These are phyloP conservation scores for Sthenelais limicola DNA, from an alignment of 2,888 invertebrate genomes.

Conservation along the genomic window DNA sequence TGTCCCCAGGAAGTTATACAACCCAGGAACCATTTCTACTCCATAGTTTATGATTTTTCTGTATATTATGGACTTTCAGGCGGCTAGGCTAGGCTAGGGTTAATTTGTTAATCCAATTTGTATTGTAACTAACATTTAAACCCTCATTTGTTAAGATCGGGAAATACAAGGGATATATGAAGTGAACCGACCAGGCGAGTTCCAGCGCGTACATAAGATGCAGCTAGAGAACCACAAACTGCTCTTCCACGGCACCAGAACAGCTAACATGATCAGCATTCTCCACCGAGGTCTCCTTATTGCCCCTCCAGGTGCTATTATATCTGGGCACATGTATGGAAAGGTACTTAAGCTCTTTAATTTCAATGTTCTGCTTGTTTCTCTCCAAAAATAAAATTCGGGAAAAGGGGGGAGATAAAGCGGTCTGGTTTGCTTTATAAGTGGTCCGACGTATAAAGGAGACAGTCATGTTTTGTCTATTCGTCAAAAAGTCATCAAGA, in stretches of 20 bases:
- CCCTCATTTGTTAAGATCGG: too few species aligned
- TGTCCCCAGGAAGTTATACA: too few species aligned
- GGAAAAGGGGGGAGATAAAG: not conserved
- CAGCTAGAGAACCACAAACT: slow-evolving; percentile 64
- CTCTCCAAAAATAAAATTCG: not conserved
- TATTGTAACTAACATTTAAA: too few species aligned
- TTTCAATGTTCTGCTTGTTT: not conserved
- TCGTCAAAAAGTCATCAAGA: too few species aligned
- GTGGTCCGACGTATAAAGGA: too few species aligned
- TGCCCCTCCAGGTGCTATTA: slow-evolving; percentile 72
- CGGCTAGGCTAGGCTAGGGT: too few species aligned
- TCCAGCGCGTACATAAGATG: slow-evolving; percentile 55
- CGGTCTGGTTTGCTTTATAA: not conserved
- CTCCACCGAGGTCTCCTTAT: slow-evolving; percentile 73
- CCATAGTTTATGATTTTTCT: too few species aligned
- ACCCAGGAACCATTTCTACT: too few species aligned
- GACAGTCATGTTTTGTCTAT: too few species aligned
- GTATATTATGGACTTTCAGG: too few species aligned
- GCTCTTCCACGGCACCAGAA: slow-evolving; percentile 75
- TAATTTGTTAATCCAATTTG: too few species aligned
- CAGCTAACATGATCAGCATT: slow-evolving; percentile 74
- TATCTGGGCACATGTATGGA: slow-evolving; percentile 72
- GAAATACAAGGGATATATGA: slow-evolving; percentile 67
- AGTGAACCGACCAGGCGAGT: slow-evolving; percentile 62
- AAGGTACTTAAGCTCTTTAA: slow-evolving; percentile 60